phyloP scores from a whole-genome alignment of 2,888 invertebrate species.

The Xylota segnis region DNA sequence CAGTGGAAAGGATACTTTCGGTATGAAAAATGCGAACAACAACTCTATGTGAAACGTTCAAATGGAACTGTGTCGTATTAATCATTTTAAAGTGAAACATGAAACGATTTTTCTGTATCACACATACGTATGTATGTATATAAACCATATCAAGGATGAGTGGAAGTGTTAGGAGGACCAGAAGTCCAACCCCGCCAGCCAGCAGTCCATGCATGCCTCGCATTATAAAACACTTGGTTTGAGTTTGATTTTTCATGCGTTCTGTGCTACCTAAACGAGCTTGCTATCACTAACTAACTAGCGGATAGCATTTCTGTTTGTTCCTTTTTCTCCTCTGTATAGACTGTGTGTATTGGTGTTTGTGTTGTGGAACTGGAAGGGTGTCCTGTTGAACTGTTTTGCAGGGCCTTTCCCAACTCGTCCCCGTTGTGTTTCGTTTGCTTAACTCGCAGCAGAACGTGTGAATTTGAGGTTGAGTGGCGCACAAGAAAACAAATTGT shows the following conservation, averaged over 20 bases:
- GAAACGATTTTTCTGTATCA: conserved; percentile 67
- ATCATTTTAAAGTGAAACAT: conserved; percentile 72
- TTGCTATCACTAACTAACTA: conserved; percentile 37
- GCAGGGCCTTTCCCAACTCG: conserved; percentile 12
- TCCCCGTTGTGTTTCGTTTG: conserved; percentile 22
- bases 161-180: conserved; percentile 5
- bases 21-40: conserved; percentile 61
- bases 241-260: conserved; percentile 56
- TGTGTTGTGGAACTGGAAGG: background rate
- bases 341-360: background rate
- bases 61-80: conserved; percentile 61
- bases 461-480: conserved; percentile 73
- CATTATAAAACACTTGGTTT: conserved; percentile 39
- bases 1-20: conserved; percentile 38
- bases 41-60: conserved; percentile 63
- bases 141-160: conserved; percentile 19
- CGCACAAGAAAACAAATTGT: conserved; percentile 71
- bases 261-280: conserved; percentile 45
- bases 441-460: conserved; percentile 58
- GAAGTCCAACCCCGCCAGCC: too few relatives aligned
- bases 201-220: conserved; percentile 7
- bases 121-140: conserved; percentile 52
- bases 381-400: conserved; percentile 33
- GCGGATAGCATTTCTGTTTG: conserved; percentile 41
- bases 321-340: conserved; percentile 3